phyloP scores from a whole-genome alignment of 2,888 invertebrate species.

The Xestia ashworthii region DNA sequence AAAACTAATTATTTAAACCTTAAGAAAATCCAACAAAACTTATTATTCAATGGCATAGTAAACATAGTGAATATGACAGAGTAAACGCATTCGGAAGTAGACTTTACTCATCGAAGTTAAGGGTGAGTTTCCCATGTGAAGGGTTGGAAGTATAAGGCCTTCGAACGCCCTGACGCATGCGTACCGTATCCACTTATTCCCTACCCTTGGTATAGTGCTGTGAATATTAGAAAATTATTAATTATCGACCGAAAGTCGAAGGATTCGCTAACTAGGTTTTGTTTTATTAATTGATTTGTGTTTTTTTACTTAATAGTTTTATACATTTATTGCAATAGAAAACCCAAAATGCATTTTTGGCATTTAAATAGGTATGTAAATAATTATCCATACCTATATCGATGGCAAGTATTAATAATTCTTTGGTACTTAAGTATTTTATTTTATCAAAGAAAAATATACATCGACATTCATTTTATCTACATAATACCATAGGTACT shows the following conservation, averaged over 20 bases:
- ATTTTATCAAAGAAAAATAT: neutral
- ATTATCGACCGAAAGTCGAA: slow-evolving; percentile 15
- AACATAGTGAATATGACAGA: too few species aligned
- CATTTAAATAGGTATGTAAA: too few species aligned
- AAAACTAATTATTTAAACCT: slow-evolving; percentile 20
- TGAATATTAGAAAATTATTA: neutral
- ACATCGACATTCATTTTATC: neutral
- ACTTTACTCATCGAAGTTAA: accelerated
- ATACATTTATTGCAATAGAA: neutral
- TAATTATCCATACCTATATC: neutral
- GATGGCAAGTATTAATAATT: neutral
- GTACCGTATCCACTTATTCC: slow-evolving; percentile 34
- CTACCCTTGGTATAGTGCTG: slow-evolving; percentile 60
- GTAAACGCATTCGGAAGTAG: slow-evolving; percentile 1
- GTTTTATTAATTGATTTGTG: neutral
- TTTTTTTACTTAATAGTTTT: neutral
- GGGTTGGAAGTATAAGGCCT: slow-evolving; percentile 23
- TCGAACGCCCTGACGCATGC: slow-evolving; percentile 60
- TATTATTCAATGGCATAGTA: neutral
- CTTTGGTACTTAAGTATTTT: too few species aligned
- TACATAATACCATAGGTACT: neutral
- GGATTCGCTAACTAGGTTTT: neutral
- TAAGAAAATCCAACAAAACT: slow-evolving; percentile 15
- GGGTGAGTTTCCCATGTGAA: slow-evolving; percentile 14
- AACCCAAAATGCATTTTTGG: neutral